Base-by-base conservation (phyloP, 2,797 vertebrate genomes). In the Remorina albescens region DNA sequence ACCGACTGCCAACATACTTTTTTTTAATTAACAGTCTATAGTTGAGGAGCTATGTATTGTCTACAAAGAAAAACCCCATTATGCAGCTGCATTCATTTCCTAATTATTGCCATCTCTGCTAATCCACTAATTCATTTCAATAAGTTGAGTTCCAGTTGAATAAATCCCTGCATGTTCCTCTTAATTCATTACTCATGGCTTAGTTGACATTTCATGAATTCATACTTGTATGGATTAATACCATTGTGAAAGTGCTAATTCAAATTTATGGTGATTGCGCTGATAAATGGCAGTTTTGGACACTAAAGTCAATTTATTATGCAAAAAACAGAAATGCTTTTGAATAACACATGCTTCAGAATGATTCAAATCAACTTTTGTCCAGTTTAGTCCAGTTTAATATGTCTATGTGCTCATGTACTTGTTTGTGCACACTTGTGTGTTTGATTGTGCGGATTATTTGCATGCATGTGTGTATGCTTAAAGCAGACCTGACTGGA, bases 91-190 rank as follows among this genome's bases (percentile, higher is more conserved):
- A 82, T 90, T 84, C 71, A 88, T 83, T 85, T 82, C 79, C 75
- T 87, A 86, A 91, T 91, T 89, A 89, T 34, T 80, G 60, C 82
- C 84, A 80, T 90, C 62, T 76, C 67, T 19, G 11, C 77, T 86
- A 88, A 88, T 89, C 73, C 85, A 63, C 70, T 34, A 71, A 78
- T 37, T 82, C 26, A 67, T 86, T 88, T 83, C 59, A 87, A 75
- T 80, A 78, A 86, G 49, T 71, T 0, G 5, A 58, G 72, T 83
- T 89, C 62, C 75, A 69, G 60, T 39, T 78, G 60, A 85, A 76
- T 86, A 76, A 81, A 78, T 83, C 69, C 36, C 42, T 80, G 47
- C 82, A 63, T 79, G 62, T 78, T 82, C 66, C 42, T 78, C 74
- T 70, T 73, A 82, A 81, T 86, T 79, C 56, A 78, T 81, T 76